phyloP scores from a whole-genome alignment of 2,113 vertebrate species.

The Calonectris borealis region DNA sequence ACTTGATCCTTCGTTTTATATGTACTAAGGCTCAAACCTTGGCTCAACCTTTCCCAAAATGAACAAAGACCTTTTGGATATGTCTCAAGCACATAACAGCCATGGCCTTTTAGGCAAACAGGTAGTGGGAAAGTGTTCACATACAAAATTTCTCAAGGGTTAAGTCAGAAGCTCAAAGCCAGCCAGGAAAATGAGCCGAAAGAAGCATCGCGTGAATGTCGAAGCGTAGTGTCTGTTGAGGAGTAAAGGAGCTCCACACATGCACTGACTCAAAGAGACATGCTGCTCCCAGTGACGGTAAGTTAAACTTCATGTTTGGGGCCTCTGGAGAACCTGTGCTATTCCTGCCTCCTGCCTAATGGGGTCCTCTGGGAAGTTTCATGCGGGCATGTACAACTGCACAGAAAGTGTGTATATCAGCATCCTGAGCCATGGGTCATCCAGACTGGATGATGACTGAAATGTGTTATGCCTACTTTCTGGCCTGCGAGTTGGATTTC shows the following conservation, averaged over 20 bases:
- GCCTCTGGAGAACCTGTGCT: background rate
- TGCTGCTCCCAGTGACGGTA: background rate
- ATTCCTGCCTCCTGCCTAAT: background rate
- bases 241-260: background rate
- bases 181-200: background rate
- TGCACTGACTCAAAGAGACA: background rate
- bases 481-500: background rate
- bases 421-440: background rate
- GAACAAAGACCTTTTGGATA: background rate
- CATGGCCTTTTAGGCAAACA: background rate
- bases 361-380: background rate
- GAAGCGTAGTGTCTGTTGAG: background rate
- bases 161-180: background rate
- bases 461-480: background rate
- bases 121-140: background rate
- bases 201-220: background rate
- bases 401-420: rapidly evolving
- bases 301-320: background rate
- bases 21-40: background rate
- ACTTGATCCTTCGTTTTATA: background rate
- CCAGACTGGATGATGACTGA: background rate
- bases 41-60: background rate
- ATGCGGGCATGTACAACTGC: background rate
- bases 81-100: background rate
- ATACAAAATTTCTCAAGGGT: background rate